Percentiles rank a stretch among this genome's conserved stretches.
Evolutionary conservation across 2,888 invertebrate species (phyloP).

Genomic region (Erannis defoliaria): DNA sequence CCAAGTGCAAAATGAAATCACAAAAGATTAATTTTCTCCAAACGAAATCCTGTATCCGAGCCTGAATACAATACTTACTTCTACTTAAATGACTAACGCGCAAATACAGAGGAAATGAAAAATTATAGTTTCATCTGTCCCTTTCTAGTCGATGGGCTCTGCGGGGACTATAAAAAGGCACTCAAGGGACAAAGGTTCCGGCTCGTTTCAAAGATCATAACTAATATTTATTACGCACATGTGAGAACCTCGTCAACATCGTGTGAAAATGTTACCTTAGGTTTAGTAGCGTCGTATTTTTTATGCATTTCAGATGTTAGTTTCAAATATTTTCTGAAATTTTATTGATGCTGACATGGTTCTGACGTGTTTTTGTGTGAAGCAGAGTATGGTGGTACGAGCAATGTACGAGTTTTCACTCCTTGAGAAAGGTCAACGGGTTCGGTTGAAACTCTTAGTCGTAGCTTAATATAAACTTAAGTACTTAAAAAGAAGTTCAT

Average conservation of each 20-base stretch:
- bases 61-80: no score
- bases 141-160: background rate
- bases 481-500: no score
- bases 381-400: no score
- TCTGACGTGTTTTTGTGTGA: no score
- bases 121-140: background rate
- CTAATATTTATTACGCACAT: conserved; percentile 31
- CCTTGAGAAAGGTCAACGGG: no score
- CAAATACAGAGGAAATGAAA: background rate
- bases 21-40: no score
- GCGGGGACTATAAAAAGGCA: conserved; percentile 24
- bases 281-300: background rate
- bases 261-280: conserved; percentile 1
- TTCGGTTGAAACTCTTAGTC: no score
- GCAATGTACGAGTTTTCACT: no score
- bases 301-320: background rate
- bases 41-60: no score
- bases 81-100: no score
- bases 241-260: conserved; percentile 16
- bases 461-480: no score
- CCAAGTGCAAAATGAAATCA: no score
- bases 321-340: background rate
- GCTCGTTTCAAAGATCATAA: conserved; percentile 30
- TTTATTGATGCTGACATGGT: background rate
- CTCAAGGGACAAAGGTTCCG: conserved; percentile 25